These are phyloP conservation scores for Montipora cactus DNA, from an alignment of 64 coral and sea anemone species.

Conservation along the genomic window DNA sequence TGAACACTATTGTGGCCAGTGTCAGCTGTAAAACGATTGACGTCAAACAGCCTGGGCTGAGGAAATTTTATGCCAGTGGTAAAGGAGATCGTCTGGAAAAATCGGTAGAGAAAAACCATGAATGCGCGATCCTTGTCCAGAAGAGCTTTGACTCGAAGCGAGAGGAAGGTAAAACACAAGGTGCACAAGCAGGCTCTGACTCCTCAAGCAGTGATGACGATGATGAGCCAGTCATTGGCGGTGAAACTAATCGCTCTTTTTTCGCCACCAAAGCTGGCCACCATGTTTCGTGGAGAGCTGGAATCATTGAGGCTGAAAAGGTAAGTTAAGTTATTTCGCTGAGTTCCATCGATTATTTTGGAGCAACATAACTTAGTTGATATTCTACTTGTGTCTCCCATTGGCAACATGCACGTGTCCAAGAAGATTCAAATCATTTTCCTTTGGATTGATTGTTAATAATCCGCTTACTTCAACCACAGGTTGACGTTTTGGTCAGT, in stretches of 20 bases:
- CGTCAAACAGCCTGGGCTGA: conserved; percentile 47
- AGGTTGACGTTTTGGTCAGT: conserved; percentile 32
- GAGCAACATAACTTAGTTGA: too few species aligned
- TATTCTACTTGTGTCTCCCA: too few species aligned
- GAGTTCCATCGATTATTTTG: too few species aligned
- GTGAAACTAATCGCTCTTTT: not conserved
- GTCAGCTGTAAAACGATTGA: not conserved
- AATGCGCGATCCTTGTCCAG: conserved; percentile 18
- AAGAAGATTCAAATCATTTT: too few species aligned
- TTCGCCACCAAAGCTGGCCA: not conserved
- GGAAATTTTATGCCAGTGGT: conserved; percentile 22
- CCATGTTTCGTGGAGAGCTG: conserved; percentile 18
- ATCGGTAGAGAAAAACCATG: conserved; percentile 42
- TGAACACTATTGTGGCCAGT: not conserved
- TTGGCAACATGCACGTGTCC: too few species aligned
- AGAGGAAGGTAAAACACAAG: not conserved
- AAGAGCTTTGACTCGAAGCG: not conserved
- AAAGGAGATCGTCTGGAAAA: conserved; percentile 28
- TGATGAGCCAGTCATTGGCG: not conserved
- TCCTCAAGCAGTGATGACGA: not conserved
- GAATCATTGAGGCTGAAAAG: conserved; percentile 7
- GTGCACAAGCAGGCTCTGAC: not conserved
- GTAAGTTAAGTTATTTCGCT: not conserved
- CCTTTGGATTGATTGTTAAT: too few species aligned
- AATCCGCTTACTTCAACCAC: not conserved